Evolutionary conservation across 2,113 vertebrate genomes (phyloP), one percentile per base, ranked within the genome.

Genomic region (Caranx ignobilis): DNA sequence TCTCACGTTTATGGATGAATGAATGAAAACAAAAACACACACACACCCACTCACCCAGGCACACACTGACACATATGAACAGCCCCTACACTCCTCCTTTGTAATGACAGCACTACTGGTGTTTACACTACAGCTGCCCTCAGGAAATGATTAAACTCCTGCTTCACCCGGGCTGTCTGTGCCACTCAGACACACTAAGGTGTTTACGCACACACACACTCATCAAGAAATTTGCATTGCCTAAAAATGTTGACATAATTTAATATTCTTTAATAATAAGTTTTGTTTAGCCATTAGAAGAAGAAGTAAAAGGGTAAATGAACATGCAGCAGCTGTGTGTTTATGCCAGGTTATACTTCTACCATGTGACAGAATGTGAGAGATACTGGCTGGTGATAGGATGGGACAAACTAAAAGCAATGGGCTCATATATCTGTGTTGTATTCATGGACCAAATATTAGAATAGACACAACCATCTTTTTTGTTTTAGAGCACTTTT

Each of bases 61-160:
- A 57, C 21, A 21, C 76, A 54, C 47, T 47, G 2, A 21, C 31
- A 57, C 54, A 66, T 43, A 21, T 54, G 59, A 83, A 41, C 59
- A 37, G 59, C 52, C 37, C 37, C 43, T 11, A 8, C 75, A 65
- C 79, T 77, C 76, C 72, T 84, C 52, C 75, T 48, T 66, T 82
- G 21, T 82, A 79, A 87, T 82, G 81, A 83, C 80, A 80, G 65
- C 64, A 45, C 81, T 39, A 56, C 64, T 88, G 80, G 66, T 90
- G 87, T 90, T 93, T 91, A 89, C 81, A 85, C 70, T 85, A 54
- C 34, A 16, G 73, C 86, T 88, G 77, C 84, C 79, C 77, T 85
- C 84, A 89, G 90, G 85, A 91, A 88, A 91, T 77, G 50, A 91
- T 88, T 89, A 69, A 80, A 84, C 81, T 82, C 85, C 77, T 16